Evolutionary conservation across 2,888 invertebrate genomes (phyloP), one percentile per base, ranked within the genome.

Genomic region (Drosophila melanocephala): DNA sequence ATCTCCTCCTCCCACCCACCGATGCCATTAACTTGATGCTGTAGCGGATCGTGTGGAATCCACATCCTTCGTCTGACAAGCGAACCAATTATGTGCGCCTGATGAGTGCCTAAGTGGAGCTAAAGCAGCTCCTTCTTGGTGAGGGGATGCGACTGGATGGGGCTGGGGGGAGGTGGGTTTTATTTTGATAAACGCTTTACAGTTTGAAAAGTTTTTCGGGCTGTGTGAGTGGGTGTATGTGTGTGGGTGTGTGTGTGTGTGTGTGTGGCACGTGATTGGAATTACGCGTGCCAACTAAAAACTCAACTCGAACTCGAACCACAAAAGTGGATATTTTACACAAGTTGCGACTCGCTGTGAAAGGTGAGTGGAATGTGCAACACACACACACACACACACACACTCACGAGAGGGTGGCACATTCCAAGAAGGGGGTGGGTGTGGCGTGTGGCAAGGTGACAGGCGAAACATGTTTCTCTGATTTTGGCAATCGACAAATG

Each of bases 151-250:
- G 9, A 33, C 19, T 5, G 30, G 28, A 10, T 32, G 32, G 56
- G 47, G 12, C 7, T 35, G 12, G 30, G 37, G 44, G 4, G 22
- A 5, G 19, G 26, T 56, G 39, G 61, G 37, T 37, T 55, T 63
- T 75, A 74, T 87, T 87, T 89, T 86, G 89, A 86, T 86, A 90
- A 86, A 86, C 90, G 86, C 81, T 86, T 90, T 86, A 83, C 84
- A 86, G 86, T 86, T 86, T 81, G 70, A 81, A 87, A 86, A 86
- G 76, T 86, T 86, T 90, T 86, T 58, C 7, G 22, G 33, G 57
- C 74, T 68, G 67, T 64, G 22, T 42, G 22, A 61, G 70, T 77
- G 76, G 7, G 26, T 26, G 22, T n/a, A 10, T n/a, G 12, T 42
- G 42, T 12, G 42, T n/a, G n/a, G n/a, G 42, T n/a, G 39, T 19